Evolutionary conservation across 2,113 vertebrate genomes (phyloP).

Genomic region (Penelope pileata): DNA sequence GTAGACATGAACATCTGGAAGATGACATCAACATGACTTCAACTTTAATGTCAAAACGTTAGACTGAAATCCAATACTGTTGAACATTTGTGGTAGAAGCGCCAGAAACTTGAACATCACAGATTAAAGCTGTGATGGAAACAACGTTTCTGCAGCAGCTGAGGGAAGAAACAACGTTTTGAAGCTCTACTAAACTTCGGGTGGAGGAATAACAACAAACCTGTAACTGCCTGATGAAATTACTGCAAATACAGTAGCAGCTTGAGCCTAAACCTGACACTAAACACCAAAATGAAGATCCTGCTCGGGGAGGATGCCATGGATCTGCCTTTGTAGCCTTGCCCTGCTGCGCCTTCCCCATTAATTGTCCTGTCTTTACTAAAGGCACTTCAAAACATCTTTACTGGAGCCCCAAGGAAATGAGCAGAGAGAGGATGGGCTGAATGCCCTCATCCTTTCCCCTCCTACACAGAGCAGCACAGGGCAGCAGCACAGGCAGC

Average conservation of each 20-base stretch:
- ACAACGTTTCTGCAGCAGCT: neutral
- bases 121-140: constrained; percentile 1
- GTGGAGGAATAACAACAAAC: too few species aligned
- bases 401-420: neutral
- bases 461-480: rapidly evolving
- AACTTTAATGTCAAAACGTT: constrained; percentile 35
- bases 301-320: neutral
- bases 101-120: constrained; percentile 15
- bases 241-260: neutral
- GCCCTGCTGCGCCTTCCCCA: neutral
- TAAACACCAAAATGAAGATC: neutral
- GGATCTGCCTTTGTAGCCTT: neutral
- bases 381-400: neutral
- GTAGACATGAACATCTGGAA: constrained; percentile 63
- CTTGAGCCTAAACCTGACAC: neutral
- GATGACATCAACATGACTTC: constrained; percentile 64
- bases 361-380: neutral
- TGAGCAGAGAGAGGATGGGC: neutral
- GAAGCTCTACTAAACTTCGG: neutral
- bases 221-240: neutral
- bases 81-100: constrained; percentile 9
- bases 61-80: constrained; percentile 26
- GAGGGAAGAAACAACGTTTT: neutral
- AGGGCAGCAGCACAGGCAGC: neutral
- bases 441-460: rapidly evolving